Conservation (phyloP, 2,888 invertebrate genomes). For the Callyntrura sp. region DNA sequence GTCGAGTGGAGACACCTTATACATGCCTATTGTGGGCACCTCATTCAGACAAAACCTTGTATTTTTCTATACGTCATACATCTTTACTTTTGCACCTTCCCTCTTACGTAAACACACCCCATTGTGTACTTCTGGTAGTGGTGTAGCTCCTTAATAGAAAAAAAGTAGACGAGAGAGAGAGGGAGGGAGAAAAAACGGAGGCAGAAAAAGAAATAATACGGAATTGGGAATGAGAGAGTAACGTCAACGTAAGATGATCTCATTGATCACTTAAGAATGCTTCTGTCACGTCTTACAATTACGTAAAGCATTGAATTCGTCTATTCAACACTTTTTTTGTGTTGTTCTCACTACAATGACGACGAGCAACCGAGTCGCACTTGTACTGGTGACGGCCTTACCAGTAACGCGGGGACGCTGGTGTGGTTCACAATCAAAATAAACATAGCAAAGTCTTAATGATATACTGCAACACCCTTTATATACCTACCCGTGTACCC, state of each 20-base stretch:
- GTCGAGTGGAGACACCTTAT: not conserved
- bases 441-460: constrained; percentile 6
- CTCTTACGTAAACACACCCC: constrained; percentile 9
- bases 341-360: constrained; percentile 11
- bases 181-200: not conserved
- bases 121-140: constrained; percentile 43
- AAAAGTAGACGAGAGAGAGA: too few species aligned
- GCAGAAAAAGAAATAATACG: constrained; percentile 40
- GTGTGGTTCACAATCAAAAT: constrained; percentile 20
- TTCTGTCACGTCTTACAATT: constrained; percentile 73
- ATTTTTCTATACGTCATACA: not conserved
- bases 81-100: constrained; percentile 17
- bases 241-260: constrained; percentile 77
- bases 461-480: too few species aligned
- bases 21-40: too few species aligned
- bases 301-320: constrained; percentile 67
- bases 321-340: constrained; percentile 65
- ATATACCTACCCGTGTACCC: too few species aligned
- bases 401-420: constrained; percentile 17
- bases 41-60: too few species aligned
- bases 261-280: constrained; percentile 78
- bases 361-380: constrained; percentile 16
- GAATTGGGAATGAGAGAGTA: constrained; percentile 54
- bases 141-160: not conserved
- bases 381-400: too few species aligned